Base-by-base conservation (phyloP, 2,797 vertebrate genomes). In the Xiphorhynchus erythropygius region DNA sequence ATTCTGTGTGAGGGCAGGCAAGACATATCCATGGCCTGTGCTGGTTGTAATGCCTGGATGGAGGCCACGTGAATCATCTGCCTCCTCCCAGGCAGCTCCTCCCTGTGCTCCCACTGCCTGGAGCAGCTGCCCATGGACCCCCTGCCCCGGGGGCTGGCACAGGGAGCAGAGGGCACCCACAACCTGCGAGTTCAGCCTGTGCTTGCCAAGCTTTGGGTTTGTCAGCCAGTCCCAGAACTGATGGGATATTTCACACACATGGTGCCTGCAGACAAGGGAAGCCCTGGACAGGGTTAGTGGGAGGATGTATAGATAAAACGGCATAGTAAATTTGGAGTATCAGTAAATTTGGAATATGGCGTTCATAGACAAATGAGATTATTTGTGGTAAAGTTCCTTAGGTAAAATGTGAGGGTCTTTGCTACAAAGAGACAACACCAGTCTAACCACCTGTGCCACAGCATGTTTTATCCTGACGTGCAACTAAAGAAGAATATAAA, bases 101-200 rank as follows among this genome's bases (percentile, higher is more conserved):
- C 83, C 78, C 78, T 46, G 71, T 30, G 30, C 52, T 55, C 39
- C 4, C 60, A 1, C 53, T 5, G 53, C 53, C 55, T 9, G 35
- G 49, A 59, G 37, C 4, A 2, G 37, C 81, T 69, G 60, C 33
- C 70, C 17, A 0, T 32, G 52, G 76, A 57, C 39, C 47, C 57
- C 77, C 18, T 32, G 33, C 47, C 71, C 15, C 8, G 0, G 18
- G 33, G 44, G 19, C 24, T 28, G 44, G 39, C 49, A 50, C 25
- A 16, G 49, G 25, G 14, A 6, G 25, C 25, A 49, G 13, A 27
- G 60, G 47, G 60, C 37, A 30, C 46, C 37, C 71, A 4, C 2
- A 10, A 2, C n/a, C 15, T 10, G 41, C 13, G 0, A 5, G 4
- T 4, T 5, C 42, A 8, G 50, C 18, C 0, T 2, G 13, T 6